Evolutionary conservation across 1,140 invertebrate species (phyloP).

Genomic region (Bombyx mandarina): DNA sequence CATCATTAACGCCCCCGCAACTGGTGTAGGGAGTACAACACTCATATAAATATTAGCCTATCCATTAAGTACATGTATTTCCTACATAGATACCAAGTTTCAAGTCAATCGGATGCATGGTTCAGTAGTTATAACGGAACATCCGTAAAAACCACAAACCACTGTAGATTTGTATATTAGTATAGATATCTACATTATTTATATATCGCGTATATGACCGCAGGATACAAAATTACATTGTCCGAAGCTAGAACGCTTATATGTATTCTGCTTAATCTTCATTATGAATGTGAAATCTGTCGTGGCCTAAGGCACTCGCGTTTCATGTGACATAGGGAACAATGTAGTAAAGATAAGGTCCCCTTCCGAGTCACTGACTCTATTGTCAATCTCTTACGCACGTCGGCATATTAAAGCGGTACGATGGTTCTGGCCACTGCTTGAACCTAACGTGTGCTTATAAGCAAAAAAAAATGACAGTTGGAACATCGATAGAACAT

Average conservation of each 20-base stretch:
- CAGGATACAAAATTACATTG: constrained; percentile 16
- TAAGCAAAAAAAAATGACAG: background rate
- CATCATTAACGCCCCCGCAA: too few relatives aligned
- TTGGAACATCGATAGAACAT: background rate
- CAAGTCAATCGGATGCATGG: too few relatives aligned
- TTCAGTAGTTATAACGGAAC: too few relatives aligned
- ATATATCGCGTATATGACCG: constrained; percentile 7
- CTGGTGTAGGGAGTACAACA: too few relatives aligned
- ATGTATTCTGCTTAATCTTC: constrained; percentile 46
- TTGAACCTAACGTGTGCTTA: constrained; percentile 1
- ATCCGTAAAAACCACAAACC: too few relatives aligned
- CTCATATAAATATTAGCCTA: too few relatives aligned
- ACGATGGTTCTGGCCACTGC: background rate
- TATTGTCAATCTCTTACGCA: constrained; percentile 65
- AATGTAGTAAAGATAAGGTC: constrained; percentile 67
- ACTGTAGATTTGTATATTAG: too few relatives aligned
- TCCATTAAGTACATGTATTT: too few relatives aligned
- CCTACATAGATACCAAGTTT: too few relatives aligned
- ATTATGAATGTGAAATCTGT: constrained; percentile 59
- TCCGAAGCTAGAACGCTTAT: constrained; percentile 25
- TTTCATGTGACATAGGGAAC: constrained; percentile 62
- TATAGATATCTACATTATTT: background rate
- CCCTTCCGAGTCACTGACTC: constrained; percentile 60
- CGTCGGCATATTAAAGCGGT: constrained; percentile 37
- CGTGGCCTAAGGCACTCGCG: constrained; percentile 47